Conservation (phyloP, 2,113 vertebrate genomes). For the Calyptomena viridis region DNA sequence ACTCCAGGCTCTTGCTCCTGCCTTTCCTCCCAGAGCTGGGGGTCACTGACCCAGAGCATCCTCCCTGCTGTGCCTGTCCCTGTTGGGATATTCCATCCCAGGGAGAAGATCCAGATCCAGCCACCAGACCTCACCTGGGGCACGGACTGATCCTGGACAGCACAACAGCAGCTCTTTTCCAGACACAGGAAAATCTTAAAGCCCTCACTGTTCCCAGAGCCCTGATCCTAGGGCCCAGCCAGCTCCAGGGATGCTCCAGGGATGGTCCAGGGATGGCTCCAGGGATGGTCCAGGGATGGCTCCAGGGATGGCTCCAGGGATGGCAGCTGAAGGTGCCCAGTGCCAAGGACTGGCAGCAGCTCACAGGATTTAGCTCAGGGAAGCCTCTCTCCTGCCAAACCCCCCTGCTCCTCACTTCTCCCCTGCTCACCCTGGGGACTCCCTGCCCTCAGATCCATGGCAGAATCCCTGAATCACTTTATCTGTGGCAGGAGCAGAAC, state of each 20-base stretch:
- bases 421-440: not conserved
- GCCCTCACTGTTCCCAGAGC: not conserved
- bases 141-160: not conserved
- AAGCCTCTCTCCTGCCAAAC: not conserved
- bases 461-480: not conserved
- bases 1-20: not conserved
- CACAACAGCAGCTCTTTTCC: not conserved
- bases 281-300: too few species aligned
- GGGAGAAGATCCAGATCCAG: not conserved
- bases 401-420: not conserved
- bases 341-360: not conserved
- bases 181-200: not conserved
- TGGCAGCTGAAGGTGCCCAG: not conserved
- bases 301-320: not conserved
- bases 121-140: not conserved
- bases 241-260: too few species aligned
- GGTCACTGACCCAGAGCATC: not conserved
- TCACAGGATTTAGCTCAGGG: not conserved
- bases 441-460: not conserved
- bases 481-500: constrained; percentile 3
- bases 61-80: not conserved
- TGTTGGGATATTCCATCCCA: not conserved
- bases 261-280: too few species aligned
- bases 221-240: not conserved
- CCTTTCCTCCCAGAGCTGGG: not conserved